A percentile compares a stretch with the other conserved stretches of the same genome.
Conservation (phyloP, 1,140 invertebrate species). For the Geopemphigus sp. region DNA sequence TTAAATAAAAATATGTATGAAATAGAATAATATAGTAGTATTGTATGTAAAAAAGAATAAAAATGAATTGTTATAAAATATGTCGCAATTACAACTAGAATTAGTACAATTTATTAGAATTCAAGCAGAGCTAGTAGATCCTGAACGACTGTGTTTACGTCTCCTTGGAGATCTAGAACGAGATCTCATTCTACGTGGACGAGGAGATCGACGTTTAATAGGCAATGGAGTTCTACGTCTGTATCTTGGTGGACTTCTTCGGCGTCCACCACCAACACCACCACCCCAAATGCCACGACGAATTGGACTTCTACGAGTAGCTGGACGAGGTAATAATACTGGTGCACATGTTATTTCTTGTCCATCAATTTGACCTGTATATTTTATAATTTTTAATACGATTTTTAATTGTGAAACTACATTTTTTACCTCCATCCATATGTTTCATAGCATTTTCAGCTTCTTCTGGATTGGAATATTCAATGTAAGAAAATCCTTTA, state of each 20-base stretch:
- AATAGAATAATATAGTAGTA: too few species aligned
- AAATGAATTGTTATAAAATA: too few species aligned
- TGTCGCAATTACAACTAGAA: too few species aligned
- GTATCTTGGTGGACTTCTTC: slow-evolving; percentile 31
- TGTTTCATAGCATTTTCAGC: slow-evolving; percentile 98
- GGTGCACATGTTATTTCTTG: slow-evolving; percentile 93
- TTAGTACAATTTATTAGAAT: slow-evolving; percentile 1
- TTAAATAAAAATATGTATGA: too few species aligned
- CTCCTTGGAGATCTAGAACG: slow-evolving; percentile 62
- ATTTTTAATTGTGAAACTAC: background rate
- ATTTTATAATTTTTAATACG: slow-evolving; percentile 11
- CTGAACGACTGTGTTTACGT: slow-evolving; percentile 75
- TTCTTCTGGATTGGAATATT: slow-evolving; percentile 89
- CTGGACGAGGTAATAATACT: slow-evolving; percentile 72
- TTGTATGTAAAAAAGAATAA: too few species aligned
- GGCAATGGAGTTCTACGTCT: slow-evolving; percentile 47
- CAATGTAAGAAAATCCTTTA: slow-evolving; percentile 90
- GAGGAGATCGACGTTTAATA: slow-evolving; percentile 44
- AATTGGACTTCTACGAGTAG: slow-evolving; percentile 62
- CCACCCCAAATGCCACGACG: slow-evolving; percentile 58
- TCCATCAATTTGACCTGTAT: slow-evolving; percentile 75
- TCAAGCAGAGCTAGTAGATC: slow-evolving; percentile 75
- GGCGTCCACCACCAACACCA: slow-evolving; percentile 29
- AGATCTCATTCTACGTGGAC: slow-evolving; percentile 61
- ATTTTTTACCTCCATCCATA: slow-evolving; percentile 86